phyloP scores from a whole-genome alignment of 35 echinoderm and acorn worm genomes.

The Hemicentrotus pulcherrimus region DNA sequence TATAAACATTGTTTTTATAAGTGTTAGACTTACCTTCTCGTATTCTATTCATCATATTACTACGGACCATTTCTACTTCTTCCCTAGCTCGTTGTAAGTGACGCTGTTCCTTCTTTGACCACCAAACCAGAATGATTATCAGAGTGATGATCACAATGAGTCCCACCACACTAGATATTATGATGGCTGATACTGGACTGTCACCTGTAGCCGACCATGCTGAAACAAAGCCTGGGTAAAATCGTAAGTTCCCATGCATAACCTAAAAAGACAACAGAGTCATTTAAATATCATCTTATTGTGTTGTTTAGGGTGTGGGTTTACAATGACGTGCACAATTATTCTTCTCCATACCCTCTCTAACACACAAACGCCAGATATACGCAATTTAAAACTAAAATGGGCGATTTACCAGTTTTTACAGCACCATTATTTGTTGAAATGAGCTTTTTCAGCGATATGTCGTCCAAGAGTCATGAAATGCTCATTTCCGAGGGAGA shows the following conservation, averaged over 20 bases:
- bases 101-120: not conserved
- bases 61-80: not conserved
- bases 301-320: too few species aligned
- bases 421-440: too few species aligned
- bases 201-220: not conserved
- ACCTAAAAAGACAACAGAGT: slow-evolving; percentile 36
- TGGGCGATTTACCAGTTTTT: too few species aligned
- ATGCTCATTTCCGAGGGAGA: too few species aligned
- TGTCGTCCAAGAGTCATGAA: too few species aligned
- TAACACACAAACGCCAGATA: too few species aligned
- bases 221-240: slow-evolving; percentile 26
- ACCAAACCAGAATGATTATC: not conserved
- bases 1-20: not conserved
- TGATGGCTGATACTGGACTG: not conserved
- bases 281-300: too few species aligned
- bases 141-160: not conserved
- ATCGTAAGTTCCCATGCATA: slow-evolving; percentile 23
- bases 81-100: not conserved
- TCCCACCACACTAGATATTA: not conserved
- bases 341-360: too few species aligned
- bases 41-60: not conserved
- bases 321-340: too few species aligned
- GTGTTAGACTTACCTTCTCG: not conserved
- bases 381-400: too few species aligned
- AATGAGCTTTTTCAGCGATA: too few species aligned